Base-by-base conservation (phyloP, 2,888 invertebrate genomes). In the Lithophane socia region DNA sequence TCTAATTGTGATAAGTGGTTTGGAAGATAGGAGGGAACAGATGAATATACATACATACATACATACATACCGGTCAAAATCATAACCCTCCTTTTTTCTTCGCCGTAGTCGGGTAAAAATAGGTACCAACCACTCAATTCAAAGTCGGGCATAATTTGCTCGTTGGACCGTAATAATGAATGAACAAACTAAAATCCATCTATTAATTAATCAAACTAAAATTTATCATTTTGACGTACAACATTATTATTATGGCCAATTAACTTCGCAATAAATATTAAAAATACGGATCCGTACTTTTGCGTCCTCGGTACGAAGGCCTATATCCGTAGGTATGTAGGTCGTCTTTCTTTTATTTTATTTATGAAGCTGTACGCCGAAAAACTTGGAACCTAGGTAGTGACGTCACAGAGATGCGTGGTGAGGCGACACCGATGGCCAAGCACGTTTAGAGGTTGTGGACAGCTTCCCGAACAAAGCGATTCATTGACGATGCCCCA, bases 251-350 rank as follows among this genome's bases (percentile, higher is more conserved):
- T 61, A 82, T 52, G 75, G 70, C 47, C 67, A 80, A 81, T 85
- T 83, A 85, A 85, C 60, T 56, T 66, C 10, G 44, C 54, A 72
- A 82, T 75, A 72, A 77, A 67, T 68, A 75, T 13, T 42, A 73
- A 64, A 64, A 61, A 56, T 68, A 75, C 16, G 56, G 83, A 82
- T 82, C 24, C 49, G 54, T 42, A 63, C 8, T 73, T 73, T 61
- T 37, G 47, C 44, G 84, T 76, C 85, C 85, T 85, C 78, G 84
- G 29, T 71, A 21, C 60, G 81, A 84, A 86, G 84, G 87, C 81
- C 68, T 73, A 67, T 77, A 64, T 73, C 56, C 12, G 65, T 37
- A 37, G 16, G 24, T 76, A 64, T 73, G 75, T 82, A 72, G 78
- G 81, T 73, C 84, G 44, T 71, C 73, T 84, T 82, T 86, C 74